These are phyloP conservation scores for Anser brachyrhynchus DNA, from an alignment of 2,113 vertebrate genomes.

Conservation along the genomic window DNA sequence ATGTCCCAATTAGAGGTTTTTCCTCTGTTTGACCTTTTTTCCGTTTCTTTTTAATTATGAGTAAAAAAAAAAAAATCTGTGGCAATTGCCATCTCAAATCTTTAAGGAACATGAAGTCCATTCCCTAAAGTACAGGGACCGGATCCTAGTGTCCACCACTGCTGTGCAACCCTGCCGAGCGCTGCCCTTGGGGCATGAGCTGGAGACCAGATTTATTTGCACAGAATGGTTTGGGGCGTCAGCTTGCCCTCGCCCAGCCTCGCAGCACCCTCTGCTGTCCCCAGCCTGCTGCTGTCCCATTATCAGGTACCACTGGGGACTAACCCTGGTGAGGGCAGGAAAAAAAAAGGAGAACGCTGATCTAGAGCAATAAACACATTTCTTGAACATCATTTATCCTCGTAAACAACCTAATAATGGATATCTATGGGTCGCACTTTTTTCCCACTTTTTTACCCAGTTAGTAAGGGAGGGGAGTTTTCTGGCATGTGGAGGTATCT, in stretches of 20 bases:
- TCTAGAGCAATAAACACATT: neutral
- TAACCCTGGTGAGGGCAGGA: neutral
- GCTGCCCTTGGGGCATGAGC: neutral
- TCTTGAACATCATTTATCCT: fast-evolving
- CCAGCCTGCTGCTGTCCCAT: neutral
- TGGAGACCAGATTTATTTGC: fast-evolving
- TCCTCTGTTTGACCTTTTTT: neutral
- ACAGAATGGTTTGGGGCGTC: neutral
- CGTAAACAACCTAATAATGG: neutral
- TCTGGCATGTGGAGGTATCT: neutral
- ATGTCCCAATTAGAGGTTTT: neutral
- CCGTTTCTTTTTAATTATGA: neutral
- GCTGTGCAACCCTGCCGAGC: neutral
- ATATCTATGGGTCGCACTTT: neutral
- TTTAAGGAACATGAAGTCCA: neutral
- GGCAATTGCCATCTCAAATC: neutral
- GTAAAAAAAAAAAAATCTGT: neutral
- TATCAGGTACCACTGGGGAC: neutral
- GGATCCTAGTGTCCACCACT: fast-evolving
- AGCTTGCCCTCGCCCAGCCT: neutral
- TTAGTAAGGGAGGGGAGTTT: neutral
- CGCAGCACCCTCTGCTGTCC: neutral
- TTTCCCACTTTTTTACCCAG: neutral
- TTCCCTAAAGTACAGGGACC: neutral
- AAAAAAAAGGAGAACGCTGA: too few relatives aligned